These are phyloP conservation scores for Dendrocincla fuliginosa DNA, from an alignment of 2,797 vertebrate species.

Conservation along the genomic window DNA sequence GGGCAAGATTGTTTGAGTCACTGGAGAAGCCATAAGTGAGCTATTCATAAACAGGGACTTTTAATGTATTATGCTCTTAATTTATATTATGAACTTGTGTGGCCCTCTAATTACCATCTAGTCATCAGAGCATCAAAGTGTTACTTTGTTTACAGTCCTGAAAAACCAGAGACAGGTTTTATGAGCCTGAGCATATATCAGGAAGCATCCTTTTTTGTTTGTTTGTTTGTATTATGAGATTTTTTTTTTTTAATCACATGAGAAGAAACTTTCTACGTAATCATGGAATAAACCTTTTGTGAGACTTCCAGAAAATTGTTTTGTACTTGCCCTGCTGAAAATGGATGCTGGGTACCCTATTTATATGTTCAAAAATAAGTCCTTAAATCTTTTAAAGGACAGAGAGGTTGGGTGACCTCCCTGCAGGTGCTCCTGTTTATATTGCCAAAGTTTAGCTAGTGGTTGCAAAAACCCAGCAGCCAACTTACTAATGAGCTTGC, in stretches of 20 bases:
- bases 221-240: background rate
- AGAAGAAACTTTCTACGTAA: slow-evolving; percentile 15
- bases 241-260: background rate
- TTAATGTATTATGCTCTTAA: background rate
- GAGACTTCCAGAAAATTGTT: slow-evolving; percentile 8
- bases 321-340: slow-evolving; percentile 10
- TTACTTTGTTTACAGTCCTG: background rate
- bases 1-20: background rate
- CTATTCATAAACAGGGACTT: background rate
- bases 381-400: slow-evolving; percentile 44
- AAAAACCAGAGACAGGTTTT: slow-evolving; percentile 7
- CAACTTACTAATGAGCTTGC: slow-evolving; percentile 61
- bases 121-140: slow-evolving; percentile 17
- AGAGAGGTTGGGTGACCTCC: slow-evolving; percentile 30
- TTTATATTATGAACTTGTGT: slow-evolving; percentile 1
- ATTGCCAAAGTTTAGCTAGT: slow-evolving; percentile 48
- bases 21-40: background rate
- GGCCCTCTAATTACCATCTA: slow-evolving; percentile 23
- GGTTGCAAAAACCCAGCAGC: slow-evolving; percentile 50
- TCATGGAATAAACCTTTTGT: slow-evolving; percentile 31
- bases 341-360: background rate
- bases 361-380: slow-evolving; percentile 16
- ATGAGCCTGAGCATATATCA: background rate
- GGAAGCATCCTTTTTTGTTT: background rate
- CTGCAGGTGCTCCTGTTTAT: slow-evolving; percentile 47